A percentile compares a stretch with the other conserved stretches of the same genome.
Conservation (phyloP, 2,113 vertebrate genomes). For the Vombatus ursinus region DNA sequence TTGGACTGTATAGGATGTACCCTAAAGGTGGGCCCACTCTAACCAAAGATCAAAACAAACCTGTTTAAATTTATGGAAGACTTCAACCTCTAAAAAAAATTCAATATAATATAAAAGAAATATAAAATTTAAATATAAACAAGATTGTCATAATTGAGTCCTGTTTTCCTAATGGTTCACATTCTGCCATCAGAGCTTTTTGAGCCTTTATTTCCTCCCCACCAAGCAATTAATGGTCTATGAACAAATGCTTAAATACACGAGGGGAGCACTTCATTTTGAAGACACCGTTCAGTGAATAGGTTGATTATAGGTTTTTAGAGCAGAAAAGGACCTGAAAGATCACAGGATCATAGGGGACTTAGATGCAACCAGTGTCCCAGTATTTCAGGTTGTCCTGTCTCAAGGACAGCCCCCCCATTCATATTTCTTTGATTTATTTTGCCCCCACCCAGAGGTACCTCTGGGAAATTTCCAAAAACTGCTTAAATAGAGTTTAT, state of each 20-base stretch:
- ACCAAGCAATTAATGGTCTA: neutral
- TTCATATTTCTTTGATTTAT: neutral
- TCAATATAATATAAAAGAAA: no score
- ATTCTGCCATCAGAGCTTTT: neutral
- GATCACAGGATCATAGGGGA: neutral
- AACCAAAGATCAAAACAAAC: neutral
- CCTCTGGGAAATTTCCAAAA: neutral
- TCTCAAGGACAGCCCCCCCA: neutral
- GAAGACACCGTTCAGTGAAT: neutral
- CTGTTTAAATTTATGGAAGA: neutral
- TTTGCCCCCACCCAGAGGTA: neutral
- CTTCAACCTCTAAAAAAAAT: neutral
- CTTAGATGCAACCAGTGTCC: neutral
- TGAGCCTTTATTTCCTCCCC: neutral
- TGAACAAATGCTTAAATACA: neutral
- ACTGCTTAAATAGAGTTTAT: neutral
- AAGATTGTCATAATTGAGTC: neutral
- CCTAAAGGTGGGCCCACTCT: neutral
- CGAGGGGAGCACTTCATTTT: neutral
- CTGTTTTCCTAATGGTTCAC: neutral
- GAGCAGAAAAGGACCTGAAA: neutral
- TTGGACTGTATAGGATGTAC: fast-evolving
- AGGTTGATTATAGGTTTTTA: neutral
- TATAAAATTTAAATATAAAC: neutral
- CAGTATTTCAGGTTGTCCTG: neutral